Percentiles rank a stretch among this genome's conserved stretches.
These are phyloP conservation scores for Esox lucius DNA, from an alignment of 2,797 vertebrate species.

Conservation along the genomic window DNA sequence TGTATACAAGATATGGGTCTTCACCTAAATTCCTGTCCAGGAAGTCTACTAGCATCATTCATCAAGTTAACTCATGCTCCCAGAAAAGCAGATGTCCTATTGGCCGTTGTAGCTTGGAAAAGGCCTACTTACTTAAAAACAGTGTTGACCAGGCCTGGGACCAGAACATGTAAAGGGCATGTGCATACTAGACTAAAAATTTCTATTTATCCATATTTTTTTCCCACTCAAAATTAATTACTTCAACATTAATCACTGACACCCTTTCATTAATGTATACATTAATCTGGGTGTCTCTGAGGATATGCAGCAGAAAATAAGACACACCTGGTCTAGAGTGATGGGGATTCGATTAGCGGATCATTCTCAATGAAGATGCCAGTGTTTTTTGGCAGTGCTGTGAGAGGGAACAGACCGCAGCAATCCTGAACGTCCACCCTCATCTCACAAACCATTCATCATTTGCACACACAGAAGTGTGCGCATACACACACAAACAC, in stretches of 20 bases:
- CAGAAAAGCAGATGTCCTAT: not conserved
- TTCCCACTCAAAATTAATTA: slow-evolving; percentile 38
- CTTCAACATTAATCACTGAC: slow-evolving; percentile 53
- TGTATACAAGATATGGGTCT: not conserved
- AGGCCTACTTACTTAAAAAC: not conserved
- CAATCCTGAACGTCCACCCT: slow-evolving; percentile 58
- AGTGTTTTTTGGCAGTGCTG: slow-evolving; percentile 54
- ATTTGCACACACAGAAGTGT: slow-evolving; percentile 30
- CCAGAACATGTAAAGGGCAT: not conserved
- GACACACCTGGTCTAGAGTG: slow-evolving; percentile 62
- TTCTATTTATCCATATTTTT: not conserved
- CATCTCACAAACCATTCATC: slow-evolving; percentile 66
- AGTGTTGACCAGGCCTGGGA: not conserved
- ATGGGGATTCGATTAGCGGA: slow-evolving; percentile 55
- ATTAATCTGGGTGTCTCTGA: slow-evolving; percentile 22
- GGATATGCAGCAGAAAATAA: slow-evolving; percentile 35
- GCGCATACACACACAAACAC: not conserved
- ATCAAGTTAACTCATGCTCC: not conserved
- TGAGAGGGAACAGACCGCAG: slow-evolving; percentile 64
- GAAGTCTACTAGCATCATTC: not conserved
- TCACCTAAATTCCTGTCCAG: not conserved
- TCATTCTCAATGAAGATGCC: slow-evolving; percentile 45
- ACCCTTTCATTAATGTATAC: slow-evolving; percentile 55
- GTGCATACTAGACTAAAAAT: not conserved
- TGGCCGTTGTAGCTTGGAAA: not conserved